Conservation (phyloP, 1,140 invertebrate species). For the Lucilia sericata region DNA sequence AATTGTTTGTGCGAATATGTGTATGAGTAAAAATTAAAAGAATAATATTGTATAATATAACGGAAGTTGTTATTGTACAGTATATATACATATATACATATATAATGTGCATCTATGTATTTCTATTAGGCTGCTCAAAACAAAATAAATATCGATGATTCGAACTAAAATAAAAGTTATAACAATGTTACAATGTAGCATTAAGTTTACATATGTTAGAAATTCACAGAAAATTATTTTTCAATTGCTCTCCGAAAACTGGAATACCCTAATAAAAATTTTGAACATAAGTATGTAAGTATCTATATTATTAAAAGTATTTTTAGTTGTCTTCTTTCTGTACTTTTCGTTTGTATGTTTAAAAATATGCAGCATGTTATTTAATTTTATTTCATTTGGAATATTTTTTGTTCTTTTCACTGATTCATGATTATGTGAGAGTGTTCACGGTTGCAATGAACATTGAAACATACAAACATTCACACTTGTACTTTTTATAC, state of each 20-base stretch:
- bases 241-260: too few species aligned
- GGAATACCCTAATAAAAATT: too few species aligned
- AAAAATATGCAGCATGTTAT: slow-evolving; percentile 2
- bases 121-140: too few species aligned
- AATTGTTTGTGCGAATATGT: background rate
- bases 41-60: background rate
- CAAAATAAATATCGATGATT: too few species aligned
- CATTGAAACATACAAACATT: background rate
- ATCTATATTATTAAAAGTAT: too few species aligned
- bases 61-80: background rate
- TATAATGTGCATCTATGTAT: too few species aligned
- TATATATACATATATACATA: background rate
- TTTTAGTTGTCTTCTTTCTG: background rate
- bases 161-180: too few species aligned
- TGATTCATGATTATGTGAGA: slow-evolving; percentile 23
- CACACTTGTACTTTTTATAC: background rate
- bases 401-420: slow-evolving; percentile 1
- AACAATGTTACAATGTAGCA: too few species aligned
- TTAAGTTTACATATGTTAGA: too few species aligned
- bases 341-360: background rate
- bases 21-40: background rate
- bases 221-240: too few species aligned
- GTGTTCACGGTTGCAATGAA: background rate
- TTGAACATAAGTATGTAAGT: too few species aligned
- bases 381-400: slow-evolving; percentile 13